Evolutionary conservation across 2,888 invertebrate genomes (phyloP), one percentile per base, ranked within the genome.

Genomic region (Pandemis corylana): DNA sequence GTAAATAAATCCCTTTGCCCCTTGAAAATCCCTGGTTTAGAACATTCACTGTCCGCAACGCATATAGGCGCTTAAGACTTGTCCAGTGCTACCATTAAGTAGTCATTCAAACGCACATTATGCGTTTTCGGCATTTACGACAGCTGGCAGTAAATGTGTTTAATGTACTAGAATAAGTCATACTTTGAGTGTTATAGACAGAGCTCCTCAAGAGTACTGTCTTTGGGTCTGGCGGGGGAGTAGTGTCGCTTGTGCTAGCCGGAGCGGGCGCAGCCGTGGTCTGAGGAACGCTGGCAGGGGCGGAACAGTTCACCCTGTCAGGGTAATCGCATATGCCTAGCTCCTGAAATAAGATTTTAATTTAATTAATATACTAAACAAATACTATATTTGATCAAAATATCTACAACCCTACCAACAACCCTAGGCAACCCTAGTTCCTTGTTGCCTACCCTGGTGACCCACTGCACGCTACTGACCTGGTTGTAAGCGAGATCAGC

Each of bases 261-360:
- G 70, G 75, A 42, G 73, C 62, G 68, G 77, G 56, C 10, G 74
- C 59, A 9, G 51, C 74, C 7, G 75, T 20, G 13, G 78, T 49
- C 7, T 72, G 64, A 3, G 76, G 13, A 3, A 61, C 7, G 46
- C 13, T 51, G 7, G 61, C 49, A 1, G 76, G 71, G 67, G 77
- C 81, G 61, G 84, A 81, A 80, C 96, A 96, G 81, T 96, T 95
- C 0, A 96, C 96, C 71, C 95, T 92, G 64, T 94, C 87, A 0
- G 94, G 91, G 79, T 96, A 96, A 84, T 96, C 96, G 78, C 96
- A 96, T 20, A 96, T 94, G 46, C 96, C 96, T 5, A 96, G 86
- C 68, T 90, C 88, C 96, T 96, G 42, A 87, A 66, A 70, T 7
- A 62, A 53, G 28, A 36, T 36, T 36, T 36, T 36, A 36, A 36